These are phyloP conservation scores for Drosophila kokeensis DNA, from an alignment of 2,888 invertebrate genomes.

Conservation along the genomic window DNA sequence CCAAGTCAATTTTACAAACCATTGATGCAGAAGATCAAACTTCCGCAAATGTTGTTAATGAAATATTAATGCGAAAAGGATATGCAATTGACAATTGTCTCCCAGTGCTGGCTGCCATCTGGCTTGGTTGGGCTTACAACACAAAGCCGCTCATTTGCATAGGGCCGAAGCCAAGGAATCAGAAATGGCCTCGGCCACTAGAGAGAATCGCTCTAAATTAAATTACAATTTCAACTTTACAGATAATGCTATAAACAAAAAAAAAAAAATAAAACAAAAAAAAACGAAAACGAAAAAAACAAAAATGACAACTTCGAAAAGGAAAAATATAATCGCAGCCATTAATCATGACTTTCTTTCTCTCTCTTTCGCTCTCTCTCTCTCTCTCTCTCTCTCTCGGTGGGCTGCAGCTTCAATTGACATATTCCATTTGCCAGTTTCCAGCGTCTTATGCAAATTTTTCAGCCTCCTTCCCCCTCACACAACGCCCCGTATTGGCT, in stretches of 20 bases:
- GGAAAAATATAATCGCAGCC: constrained; percentile 67
- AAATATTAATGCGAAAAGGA: constrained; percentile 82
- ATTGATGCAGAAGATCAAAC: constrained; percentile 85
- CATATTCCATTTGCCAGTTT: constrained; percentile 72
- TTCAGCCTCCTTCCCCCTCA: background rate
- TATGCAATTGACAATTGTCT: constrained; percentile 83
- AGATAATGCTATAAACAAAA: constrained; percentile 57
- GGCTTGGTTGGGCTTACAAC: constrained; percentile 54
- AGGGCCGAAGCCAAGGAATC: constrained; percentile 44
- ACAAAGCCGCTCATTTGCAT: constrained; percentile 71
- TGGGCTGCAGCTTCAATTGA: constrained; percentile 68
- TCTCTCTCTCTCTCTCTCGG: background rate
- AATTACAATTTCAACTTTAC: constrained; percentile 72
- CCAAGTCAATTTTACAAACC: constrained; percentile 84
- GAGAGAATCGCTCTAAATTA: constrained; percentile 70
- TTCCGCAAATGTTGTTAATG: constrained; percentile 83
- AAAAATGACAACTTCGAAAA: constrained; percentile 20
- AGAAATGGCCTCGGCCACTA: constrained; percentile 44
- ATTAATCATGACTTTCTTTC: constrained; percentile 66
- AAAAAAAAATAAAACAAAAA: constrained; percentile 5
- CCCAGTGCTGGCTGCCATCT: constrained; percentile 18
- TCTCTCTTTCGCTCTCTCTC: background rate
- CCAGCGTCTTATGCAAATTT: constrained; percentile 40
- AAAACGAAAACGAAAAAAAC: constrained; percentile 12
- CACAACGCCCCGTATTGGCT: constrained; percentile 56